Conservation (phyloP, 1,140 invertebrate species). For the Drosophila gunungcola region DNA sequence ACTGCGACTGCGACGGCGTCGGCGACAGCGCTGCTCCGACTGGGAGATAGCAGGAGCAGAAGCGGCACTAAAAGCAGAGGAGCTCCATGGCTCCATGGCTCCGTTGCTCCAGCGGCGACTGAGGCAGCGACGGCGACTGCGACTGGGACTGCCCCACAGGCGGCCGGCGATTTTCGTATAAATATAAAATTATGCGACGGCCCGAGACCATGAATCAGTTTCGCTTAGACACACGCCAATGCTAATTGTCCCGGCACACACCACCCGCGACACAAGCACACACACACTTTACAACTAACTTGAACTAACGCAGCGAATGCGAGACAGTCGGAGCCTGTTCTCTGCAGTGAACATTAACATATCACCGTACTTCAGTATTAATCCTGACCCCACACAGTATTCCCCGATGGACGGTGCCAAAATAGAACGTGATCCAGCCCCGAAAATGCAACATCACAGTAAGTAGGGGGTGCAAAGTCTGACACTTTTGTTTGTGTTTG, state of each 20-base stretch:
- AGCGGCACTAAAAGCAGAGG: too few relatives aligned
- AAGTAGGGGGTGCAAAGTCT: slow-evolving; percentile 41
- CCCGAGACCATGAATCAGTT: slow-evolving; percentile 74
- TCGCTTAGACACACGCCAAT: slow-evolving; percentile 78
- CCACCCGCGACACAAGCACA: background rate
- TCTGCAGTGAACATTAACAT: background rate
- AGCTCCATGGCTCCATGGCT: too few relatives aligned
- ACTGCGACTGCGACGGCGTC: background rate
- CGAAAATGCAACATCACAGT: slow-evolving; percentile 61
- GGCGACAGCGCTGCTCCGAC: background rate
- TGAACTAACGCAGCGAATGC: background rate
- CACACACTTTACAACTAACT: background rate
- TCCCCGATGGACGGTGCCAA: slow-evolving; percentile 6
- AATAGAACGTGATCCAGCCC: slow-evolving; percentile 18
- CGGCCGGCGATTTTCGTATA: slow-evolving; percentile 70
- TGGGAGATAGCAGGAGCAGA: background rate
- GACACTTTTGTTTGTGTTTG: background rate
- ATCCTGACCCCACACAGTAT: too few relatives aligned
- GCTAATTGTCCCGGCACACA: slow-evolving; percentile 58
- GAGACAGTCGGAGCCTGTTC: background rate
- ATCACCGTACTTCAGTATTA: background rate
- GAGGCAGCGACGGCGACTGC: slow-evolving; percentile 15
- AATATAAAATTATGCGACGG: slow-evolving; percentile 77
- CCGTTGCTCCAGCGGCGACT: background rate
- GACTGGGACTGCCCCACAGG: slow-evolving; percentile 48